These are phyloP conservation scores for Periplaneta americana DNA, from an alignment of 1,140 invertebrate species.

Conservation along the genomic window DNA sequence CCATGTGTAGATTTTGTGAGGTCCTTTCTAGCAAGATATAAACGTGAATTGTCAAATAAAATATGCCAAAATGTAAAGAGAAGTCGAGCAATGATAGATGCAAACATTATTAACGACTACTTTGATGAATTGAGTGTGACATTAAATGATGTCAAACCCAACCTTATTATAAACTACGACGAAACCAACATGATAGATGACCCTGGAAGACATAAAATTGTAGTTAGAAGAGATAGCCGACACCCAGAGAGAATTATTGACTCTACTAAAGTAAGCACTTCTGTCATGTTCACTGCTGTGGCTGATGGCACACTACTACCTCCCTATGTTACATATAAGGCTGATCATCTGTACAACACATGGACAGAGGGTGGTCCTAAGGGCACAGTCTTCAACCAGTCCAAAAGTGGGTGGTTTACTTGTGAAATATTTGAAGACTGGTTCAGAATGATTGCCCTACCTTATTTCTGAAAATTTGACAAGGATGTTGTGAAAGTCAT, in stretches of 20 bases:
- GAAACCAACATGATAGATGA: neutral
- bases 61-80: constrained; percentile 16
- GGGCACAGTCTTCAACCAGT: constrained; percentile 23
- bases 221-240: constrained; percentile 19
- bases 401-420: constrained; percentile 34
- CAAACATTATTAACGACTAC: neutral
- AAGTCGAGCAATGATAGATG: neutral
- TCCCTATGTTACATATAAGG: constrained; percentile 26
- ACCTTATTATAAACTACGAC: neutral
- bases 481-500: too few relatives aligned
- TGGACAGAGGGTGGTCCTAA: constrained; percentile 26
- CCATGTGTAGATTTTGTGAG: constrained; percentile 22
- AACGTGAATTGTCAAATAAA: neutral
- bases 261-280: constrained; percentile 20
- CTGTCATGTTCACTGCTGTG: constrained; percentile 27
- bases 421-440: constrained; percentile 28
- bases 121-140: neutral
- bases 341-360: constrained; percentile 20
- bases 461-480: constrained; percentile 23
- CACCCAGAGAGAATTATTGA: constrained; percentile 22
- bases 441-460: constrained; percentile 24
- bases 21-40: constrained; percentile 6
- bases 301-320: constrained; percentile 22
- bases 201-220: neutral
- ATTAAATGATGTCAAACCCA: neutral